Conservation (phyloP, 1,140 invertebrate species). For the Drosophila dunni region DNA sequence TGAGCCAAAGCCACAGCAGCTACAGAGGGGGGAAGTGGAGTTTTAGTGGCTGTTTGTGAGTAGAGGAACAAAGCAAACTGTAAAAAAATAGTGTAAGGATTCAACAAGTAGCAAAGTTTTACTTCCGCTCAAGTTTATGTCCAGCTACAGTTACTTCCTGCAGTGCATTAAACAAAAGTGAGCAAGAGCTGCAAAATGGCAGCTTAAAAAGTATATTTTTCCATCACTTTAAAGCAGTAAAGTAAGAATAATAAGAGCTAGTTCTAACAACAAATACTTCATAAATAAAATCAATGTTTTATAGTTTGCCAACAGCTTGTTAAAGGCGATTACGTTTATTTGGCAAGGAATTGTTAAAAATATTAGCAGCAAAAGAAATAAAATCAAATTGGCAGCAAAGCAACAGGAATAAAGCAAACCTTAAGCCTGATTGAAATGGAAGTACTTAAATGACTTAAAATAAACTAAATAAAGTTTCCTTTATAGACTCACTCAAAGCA, state of each 20-base stretch:
- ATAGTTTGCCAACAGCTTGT: too few species aligned
- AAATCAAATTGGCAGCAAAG: too few species aligned
- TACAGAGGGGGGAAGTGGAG: constrained; percentile 6
- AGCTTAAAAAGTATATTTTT: too few species aligned
- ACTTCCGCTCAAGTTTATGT: background rate
- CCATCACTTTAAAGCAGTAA: background rate
- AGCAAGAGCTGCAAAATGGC: too few species aligned
- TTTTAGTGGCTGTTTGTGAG: background rate
- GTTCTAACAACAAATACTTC: background rate
- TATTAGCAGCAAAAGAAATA: too few species aligned
- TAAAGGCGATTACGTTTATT: too few species aligned
- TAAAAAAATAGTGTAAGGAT: background rate
- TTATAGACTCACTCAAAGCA: background rate
- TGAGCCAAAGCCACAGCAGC: constrained; percentile 67
- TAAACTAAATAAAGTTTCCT: too few species aligned
- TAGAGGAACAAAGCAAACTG: background rate
- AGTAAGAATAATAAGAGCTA: background rate
- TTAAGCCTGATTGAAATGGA: too few species aligned
- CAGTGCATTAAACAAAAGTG: background rate
- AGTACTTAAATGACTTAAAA: too few species aligned
- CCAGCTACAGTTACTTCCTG: background rate
- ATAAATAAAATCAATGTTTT: too few species aligned
- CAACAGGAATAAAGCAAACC: too few species aligned
- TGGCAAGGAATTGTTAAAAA: too few species aligned
- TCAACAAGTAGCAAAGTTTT: constrained; percentile 2